These are phyloP conservation scores for Amiota minor DNA, from an alignment of 2,888 invertebrate genomes.

Conservation along the genomic window DNA sequence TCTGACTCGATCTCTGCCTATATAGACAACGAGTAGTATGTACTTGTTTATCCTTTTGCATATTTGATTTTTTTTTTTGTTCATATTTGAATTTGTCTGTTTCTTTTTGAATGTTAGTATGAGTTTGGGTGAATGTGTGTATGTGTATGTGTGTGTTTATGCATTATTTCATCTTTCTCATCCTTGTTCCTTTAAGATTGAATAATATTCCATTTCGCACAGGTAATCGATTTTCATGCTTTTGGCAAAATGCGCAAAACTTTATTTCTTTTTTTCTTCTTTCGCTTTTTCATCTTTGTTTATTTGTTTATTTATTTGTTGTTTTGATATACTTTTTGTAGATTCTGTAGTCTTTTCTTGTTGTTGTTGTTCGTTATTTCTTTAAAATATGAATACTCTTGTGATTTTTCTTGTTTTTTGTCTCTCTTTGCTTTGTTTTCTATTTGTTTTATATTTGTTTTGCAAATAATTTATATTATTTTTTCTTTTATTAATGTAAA, in stretches of 20 bases:
- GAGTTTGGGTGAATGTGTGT: neutral
- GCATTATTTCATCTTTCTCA: neutral
- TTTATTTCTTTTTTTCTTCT: constrained; percentile 14
- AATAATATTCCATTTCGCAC: constrained; percentile 56
- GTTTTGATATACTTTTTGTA: neutral
- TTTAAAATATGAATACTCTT: constrained; percentile 21
- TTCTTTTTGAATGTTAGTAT: neutral
- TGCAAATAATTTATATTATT: neutral
- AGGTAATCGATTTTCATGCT: constrained; percentile 66
- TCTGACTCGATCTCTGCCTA: neutral
- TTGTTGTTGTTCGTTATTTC: constrained; percentile 7
- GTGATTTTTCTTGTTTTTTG: neutral
- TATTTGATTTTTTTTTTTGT: too few species aligned
- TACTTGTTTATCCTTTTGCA: too few species aligned
- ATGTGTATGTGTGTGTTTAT: neutral
- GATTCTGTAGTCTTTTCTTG: neutral
- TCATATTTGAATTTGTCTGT: too few species aligned
- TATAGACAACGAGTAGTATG: too few species aligned
- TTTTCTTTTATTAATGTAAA: too few species aligned
- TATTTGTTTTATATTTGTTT: neutral
- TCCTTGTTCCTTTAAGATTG: constrained; percentile 18
- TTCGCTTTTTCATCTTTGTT: constrained; percentile 4
- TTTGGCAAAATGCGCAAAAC: constrained; percentile 63
- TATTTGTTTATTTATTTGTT: constrained; percentile 15
- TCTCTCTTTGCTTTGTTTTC: neutral